These are phyloP conservation scores for Rostratula benghalensis DNA, from an alignment of 2,113 vertebrate genomes.

Conservation along the genomic window DNA sequence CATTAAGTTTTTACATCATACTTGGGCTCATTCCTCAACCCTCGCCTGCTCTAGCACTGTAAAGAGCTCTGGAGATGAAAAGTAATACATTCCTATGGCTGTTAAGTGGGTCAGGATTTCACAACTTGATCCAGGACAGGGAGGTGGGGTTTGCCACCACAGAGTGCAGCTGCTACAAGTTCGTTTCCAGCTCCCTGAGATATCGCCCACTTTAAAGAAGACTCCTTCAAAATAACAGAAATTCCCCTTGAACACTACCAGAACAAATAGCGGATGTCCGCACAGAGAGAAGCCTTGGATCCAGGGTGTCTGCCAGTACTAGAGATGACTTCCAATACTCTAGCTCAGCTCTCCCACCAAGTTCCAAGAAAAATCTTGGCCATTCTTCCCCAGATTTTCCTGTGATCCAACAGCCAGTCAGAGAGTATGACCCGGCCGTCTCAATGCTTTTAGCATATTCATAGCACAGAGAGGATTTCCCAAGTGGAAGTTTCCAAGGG, in stretches of 20 bases:
- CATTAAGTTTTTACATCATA: background rate
- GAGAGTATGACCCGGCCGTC: background rate
- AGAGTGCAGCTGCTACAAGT: background rate
- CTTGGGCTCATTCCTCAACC: background rate
- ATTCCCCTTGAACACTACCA: background rate
- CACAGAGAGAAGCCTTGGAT: background rate
- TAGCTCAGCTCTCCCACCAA: background rate
- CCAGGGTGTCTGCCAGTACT: background rate
- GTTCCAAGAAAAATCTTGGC: background rate
- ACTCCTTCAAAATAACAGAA: background rate
- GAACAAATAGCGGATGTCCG: background rate
- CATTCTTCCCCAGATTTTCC: background rate
- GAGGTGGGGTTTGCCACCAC: background rate
- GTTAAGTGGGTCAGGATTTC: background rate
- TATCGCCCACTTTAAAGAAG: background rate
- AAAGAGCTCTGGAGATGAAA: background rate
- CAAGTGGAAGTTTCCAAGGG: background rate
- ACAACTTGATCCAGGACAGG: background rate
- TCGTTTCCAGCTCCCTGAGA: background rate
- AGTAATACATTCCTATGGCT: background rate
- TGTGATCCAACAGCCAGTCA: background rate
- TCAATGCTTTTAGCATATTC: accelerated
- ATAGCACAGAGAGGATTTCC: background rate
- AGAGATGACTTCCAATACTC: background rate
- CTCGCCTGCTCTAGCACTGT: background rate